phyloP scores from a whole-genome alignment of 2,113 vertebrate genomes.

The Amblyopsis rosae region DNA sequence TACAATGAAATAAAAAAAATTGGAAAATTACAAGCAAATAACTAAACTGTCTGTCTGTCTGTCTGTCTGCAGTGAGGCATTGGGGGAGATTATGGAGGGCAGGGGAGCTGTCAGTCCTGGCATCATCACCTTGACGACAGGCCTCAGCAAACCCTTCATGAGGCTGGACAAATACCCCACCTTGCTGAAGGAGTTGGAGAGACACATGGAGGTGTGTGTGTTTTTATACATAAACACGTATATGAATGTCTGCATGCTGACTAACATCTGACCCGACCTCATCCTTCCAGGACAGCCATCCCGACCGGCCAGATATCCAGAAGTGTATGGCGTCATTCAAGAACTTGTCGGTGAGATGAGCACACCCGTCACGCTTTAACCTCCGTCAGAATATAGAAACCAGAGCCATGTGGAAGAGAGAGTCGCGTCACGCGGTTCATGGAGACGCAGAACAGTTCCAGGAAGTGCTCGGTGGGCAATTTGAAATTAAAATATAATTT shows the following conservation, averaged over 20 bases:
- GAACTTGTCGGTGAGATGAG: slow-evolving; percentile 87
- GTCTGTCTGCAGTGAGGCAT: slow-evolving; percentile 81
- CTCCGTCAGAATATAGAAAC: not conserved
- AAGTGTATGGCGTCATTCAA: slow-evolving; percentile 97
- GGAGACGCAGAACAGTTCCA: too few species aligned
- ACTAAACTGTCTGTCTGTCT: not conserved
- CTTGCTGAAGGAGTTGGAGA: slow-evolving; percentile 95
- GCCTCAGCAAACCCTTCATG: slow-evolving; percentile 99
- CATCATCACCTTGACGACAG: slow-evolving; percentile 93
- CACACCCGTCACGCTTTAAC: not conserved
- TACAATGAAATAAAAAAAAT: too few species aligned
- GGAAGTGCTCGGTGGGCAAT: too few species aligned
- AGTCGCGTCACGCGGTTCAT: too few species aligned
- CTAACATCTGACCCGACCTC: slow-evolving; percentile 3
- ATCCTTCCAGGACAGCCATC: slow-evolving; percentile 86
- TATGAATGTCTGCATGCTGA: not conserved
- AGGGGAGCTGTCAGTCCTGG: slow-evolving; percentile 91
- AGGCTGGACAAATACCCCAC: slow-evolving; percentile 97
- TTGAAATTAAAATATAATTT: too few species aligned
- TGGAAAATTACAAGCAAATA: too few species aligned
- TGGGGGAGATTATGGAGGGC: slow-evolving; percentile 96
- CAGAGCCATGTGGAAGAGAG: too few species aligned
- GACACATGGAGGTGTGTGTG: slow-evolving; percentile 91
- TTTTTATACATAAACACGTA: not conserved
- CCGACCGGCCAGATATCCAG: slow-evolving; percentile 91